Conservation (phyloP, 2,113 vertebrate genomes). For the Campylomormyrus numenius region DNA sequence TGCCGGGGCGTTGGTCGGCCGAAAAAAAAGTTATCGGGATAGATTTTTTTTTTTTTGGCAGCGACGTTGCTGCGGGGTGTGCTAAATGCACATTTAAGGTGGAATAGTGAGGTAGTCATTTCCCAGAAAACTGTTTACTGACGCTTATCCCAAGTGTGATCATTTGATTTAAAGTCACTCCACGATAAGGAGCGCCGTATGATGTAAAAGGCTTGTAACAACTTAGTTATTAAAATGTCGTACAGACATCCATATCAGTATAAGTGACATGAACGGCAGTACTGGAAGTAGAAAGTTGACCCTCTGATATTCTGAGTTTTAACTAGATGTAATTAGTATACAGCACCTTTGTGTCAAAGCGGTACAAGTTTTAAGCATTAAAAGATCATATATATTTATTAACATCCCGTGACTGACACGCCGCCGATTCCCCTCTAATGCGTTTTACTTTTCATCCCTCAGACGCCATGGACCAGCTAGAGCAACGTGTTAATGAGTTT, state of each 20-base stretch:
- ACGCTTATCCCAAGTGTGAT: neutral
- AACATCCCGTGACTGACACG: neutral
- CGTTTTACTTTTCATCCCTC: slow-evolving; percentile 41
- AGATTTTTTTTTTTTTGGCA: neutral
- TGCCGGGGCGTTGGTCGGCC: neutral
- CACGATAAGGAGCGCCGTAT: neutral
- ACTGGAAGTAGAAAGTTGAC: neutral
- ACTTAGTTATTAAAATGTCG: neutral
- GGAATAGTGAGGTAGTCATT: neutral
- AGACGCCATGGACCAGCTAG: slow-evolving; percentile 98
- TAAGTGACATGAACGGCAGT: neutral
- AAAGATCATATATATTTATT: neutral
- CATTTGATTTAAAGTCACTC: neutral
- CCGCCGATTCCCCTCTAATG: neutral
- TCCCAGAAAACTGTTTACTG: neutral
- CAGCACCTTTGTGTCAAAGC: neutral
- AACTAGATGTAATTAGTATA: neutral
- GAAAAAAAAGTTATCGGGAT: neutral
- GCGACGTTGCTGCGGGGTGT: neutral
- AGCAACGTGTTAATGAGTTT: slow-evolving; percentile 95
- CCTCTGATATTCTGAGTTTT: neutral
- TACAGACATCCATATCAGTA: neutral
- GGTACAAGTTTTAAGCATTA: neutral
- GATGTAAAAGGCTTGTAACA: neutral
- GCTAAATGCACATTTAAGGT: neutral